phyloP scores from a whole-genome alignment of 2,113 vertebrate genomes.

The Emydocephalus ijimae region DNA sequence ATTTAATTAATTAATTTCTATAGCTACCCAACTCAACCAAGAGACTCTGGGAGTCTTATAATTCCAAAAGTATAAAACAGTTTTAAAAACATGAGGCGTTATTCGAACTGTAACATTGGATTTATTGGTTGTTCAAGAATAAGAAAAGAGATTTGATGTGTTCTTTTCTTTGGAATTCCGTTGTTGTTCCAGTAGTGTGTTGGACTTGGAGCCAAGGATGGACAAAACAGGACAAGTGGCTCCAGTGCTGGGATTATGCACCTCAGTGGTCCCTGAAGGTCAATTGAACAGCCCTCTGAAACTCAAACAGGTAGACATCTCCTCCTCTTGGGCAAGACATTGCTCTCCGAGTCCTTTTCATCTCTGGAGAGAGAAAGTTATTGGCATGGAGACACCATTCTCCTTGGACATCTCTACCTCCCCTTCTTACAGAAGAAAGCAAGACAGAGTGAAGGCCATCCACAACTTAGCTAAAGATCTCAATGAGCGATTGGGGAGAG shows the following conservation, averaged over 20 bases:
- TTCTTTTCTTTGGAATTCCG: background rate
- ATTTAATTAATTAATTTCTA: background rate
- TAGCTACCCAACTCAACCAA: background rate
- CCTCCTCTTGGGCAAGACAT: background rate
- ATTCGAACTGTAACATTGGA: background rate
- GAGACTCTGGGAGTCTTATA: background rate
- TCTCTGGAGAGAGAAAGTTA: conserved; percentile 10
- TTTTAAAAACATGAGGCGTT: background rate
- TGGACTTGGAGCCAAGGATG: background rate
- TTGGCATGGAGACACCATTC: background rate
- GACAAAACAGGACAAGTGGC: background rate
- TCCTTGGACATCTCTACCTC: background rate
- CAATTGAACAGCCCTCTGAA: conserved; percentile 17
- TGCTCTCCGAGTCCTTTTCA: background rate
- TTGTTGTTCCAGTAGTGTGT: conserved; percentile 49
- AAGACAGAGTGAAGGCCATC: conserved; percentile 64
- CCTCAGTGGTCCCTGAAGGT: accelerated
- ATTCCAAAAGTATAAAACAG: no score
- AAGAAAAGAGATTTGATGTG: background rate
- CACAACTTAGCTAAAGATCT: conserved; percentile 59
- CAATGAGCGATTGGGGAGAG: conserved; percentile 58
- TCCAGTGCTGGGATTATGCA: background rate
- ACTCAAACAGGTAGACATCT: conserved; percentile 3
- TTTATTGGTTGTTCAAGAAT: background rate
- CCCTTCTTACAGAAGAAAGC: conserved; percentile 37